phyloP scores from a whole-genome alignment of 2,113 vertebrate genomes.

The Mohoua ochrocephala region DNA sequence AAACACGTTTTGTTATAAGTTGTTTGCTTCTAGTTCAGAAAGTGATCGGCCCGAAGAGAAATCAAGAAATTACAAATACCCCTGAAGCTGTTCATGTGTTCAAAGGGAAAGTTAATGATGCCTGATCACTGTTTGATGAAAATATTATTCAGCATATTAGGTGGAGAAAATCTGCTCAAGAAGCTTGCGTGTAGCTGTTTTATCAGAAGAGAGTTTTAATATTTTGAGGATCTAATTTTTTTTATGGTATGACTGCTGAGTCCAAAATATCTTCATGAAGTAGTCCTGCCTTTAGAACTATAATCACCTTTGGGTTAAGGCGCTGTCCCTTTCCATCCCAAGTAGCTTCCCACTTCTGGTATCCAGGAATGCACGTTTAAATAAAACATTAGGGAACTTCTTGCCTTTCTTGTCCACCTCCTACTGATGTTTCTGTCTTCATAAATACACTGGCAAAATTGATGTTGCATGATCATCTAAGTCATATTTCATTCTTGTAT shows the following conservation, averaged over 20 bases:
- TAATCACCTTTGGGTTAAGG: background rate
- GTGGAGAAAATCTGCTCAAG: background rate
- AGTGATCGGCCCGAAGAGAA: background rate
- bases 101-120: background rate
- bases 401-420: background rate
- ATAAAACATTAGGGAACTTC: background rate
- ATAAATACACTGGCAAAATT: background rate
- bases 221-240: background rate
- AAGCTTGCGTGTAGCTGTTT: background rate
- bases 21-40: background rate
- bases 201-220: background rate
- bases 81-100: background rate
- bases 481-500: background rate
- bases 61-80: background rate
- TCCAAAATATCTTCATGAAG: background rate
- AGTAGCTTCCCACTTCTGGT: background rate
- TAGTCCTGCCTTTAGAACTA: background rate
- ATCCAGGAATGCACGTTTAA: fast-evolving
- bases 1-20: background rate
- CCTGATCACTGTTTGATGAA: background rate
- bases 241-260: background rate
- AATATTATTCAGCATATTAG: background rate
- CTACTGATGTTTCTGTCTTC: background rate
- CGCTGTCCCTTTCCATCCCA: background rate
- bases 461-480: background rate